Evolutionary conservation across 2,888 invertebrate genomes (phyloP).

Genomic region (Bombylius major): DNA sequence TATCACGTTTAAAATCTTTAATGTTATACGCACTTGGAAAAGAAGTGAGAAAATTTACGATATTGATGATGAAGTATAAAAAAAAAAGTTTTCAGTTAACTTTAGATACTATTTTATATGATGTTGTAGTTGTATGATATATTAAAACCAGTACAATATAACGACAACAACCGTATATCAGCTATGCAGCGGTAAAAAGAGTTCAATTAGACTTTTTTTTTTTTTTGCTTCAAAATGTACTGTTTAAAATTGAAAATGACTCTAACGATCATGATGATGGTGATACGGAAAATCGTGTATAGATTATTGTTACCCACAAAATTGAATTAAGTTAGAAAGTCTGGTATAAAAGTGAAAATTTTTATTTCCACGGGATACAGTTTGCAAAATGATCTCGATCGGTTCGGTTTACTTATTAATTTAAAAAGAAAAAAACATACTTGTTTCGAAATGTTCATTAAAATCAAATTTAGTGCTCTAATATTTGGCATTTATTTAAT

Average conservation of each 20-base stretch:
- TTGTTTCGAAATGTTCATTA: slow-evolving; percentile 2
- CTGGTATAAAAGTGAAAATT: slow-evolving; percentile 14
- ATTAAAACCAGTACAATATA: too few relatives aligned
- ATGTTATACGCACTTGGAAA: not conserved
- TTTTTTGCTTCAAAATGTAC: too few relatives aligned
- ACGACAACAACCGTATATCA: too few relatives aligned
- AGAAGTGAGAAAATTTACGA: not conserved
- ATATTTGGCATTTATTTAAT: not conserved
- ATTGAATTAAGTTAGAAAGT: slow-evolving; percentile 2
- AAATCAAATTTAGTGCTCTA: not conserved
- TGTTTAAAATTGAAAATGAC: too few relatives aligned
- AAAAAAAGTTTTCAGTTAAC: too few relatives aligned
- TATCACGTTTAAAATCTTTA: not conserved
- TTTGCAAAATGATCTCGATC: slow-evolving; percentile 11
- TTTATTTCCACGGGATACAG: slow-evolving; percentile 6
- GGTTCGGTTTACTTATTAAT: slow-evolving; percentile 5
- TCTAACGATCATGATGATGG: too few relatives aligned
- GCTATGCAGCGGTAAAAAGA: too few relatives aligned
- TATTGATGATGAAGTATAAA: not conserved
- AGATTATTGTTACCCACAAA: too few relatives aligned
- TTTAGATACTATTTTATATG: too few relatives aligned
- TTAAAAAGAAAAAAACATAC: not conserved
- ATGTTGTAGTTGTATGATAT: too few relatives aligned
- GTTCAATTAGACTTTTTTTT: too few relatives aligned
- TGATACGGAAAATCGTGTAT: too few relatives aligned